phyloP scores from a whole-genome alignment of 2,888 invertebrate species.

The Drosophila yooni region DNA sequence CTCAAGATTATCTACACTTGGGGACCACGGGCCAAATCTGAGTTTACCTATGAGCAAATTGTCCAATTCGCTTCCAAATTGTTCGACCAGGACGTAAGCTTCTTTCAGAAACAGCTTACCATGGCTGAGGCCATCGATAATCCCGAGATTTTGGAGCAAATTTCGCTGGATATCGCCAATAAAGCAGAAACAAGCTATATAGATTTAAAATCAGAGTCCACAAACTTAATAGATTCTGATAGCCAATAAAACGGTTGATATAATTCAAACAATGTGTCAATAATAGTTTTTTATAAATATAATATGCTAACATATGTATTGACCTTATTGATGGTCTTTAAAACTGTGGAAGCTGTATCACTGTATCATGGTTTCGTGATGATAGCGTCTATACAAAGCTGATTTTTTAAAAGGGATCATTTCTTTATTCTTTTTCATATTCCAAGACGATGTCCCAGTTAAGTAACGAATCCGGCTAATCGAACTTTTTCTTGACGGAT shows the following conservation, averaged over 20 bases:
- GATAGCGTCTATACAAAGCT: background rate
- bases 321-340: background rate
- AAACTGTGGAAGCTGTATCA: background rate
- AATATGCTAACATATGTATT: background rate
- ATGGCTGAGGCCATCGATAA: conserved; percentile 40
- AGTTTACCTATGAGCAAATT: conserved; percentile 49
- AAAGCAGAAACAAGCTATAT: background rate
- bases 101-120: conserved; percentile 52
- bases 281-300: background rate
- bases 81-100: conserved; percentile 33
- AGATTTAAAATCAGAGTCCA: conserved; percentile 10
- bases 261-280: background rate
- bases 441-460: background rate
- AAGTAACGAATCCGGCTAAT: background rate
- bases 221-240: background rate
- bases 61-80: conserved; percentile 52
- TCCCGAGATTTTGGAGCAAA: conserved; percentile 6
- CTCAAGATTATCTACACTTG: conserved; percentile 48
- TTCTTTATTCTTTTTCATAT: background rate
- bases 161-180: background rate
- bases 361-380: too few relatives aligned
- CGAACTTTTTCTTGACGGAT: too few relatives aligned
- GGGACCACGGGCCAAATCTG: conserved; percentile 62
- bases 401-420: background rate
- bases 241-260: background rate